phyloP scores from a whole-genome alignment of 2,797 vertebrate species.

The Clarias laeviceps region DNA sequence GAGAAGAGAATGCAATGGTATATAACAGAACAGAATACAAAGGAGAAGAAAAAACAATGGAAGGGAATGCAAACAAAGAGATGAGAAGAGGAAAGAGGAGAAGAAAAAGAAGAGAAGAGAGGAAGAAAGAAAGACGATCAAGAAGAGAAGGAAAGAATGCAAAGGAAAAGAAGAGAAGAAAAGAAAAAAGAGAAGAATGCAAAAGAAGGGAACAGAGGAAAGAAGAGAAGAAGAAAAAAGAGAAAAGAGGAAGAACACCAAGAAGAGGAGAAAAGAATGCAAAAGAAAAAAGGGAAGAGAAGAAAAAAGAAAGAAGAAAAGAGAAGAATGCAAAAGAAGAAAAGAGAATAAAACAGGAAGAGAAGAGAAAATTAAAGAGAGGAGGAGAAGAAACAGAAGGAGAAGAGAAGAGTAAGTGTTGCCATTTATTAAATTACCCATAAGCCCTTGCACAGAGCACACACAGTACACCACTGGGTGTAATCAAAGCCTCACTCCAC shows the following conservation, averaged over 20 bases:
- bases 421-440: conserved; percentile 38
- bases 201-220: background rate
- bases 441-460: conserved; percentile 28
- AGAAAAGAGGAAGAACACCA: background rate
- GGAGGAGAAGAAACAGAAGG: background rate
- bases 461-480: conserved; percentile 23
- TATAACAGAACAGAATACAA: background rate
- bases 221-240: background rate
- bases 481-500: conserved; percentile 29
- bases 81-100: background rate
- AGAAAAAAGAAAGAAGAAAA: background rate
- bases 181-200: background rate
- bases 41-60: background rate
- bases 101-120: background rate
- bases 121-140: background rate
- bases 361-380: background rate
- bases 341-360: background rate
- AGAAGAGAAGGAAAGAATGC: background rate
- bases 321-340: too few relatives aligned
- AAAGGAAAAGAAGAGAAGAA: background rate
- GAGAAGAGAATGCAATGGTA: too few relatives aligned
- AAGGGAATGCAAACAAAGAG: background rate
- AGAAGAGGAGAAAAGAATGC: background rate
- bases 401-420: background rate
- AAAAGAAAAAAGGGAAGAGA: background rate